These are phyloP conservation scores for Gorsachius goisagi DNA, from an alignment of 2,113 vertebrate genomes.

Conservation along the genomic window DNA sequence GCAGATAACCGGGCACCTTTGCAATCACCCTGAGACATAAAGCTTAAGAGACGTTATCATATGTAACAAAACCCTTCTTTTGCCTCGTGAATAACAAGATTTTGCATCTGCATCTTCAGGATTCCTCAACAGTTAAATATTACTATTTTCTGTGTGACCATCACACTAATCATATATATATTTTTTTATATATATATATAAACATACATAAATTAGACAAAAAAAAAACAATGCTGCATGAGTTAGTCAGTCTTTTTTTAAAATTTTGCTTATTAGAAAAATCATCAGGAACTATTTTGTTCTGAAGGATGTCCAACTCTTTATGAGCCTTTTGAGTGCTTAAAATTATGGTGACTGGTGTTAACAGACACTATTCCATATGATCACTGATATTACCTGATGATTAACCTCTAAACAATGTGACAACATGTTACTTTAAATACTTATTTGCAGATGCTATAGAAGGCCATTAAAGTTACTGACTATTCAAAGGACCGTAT, in stretches of 20 bases:
- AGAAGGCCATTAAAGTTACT: conserved; percentile 30
- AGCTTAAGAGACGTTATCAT: not conserved
- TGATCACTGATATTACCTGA: not conserved
- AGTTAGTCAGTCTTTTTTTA: not conserved
- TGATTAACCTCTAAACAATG: conserved; percentile 26
- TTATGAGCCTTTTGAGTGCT: not conserved
- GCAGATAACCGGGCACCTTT: not conserved
- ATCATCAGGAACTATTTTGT: not conserved
- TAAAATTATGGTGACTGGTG: not conserved
- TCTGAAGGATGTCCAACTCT: not conserved
- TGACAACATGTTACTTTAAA: conserved; percentile 22
- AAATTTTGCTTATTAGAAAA: not conserved
- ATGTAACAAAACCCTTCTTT: not conserved
- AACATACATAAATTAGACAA: not conserved
- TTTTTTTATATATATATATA: not conserved
- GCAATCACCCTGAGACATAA: not conserved
- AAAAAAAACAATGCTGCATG: not conserved
- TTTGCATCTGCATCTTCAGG: not conserved
- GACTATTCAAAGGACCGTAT: conserved; percentile 37
- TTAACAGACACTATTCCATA: not conserved
- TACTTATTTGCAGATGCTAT: conserved; percentile 24
- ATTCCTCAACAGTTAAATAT: not conserved
- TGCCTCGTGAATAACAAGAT: not conserved
- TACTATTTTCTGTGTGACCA: not conserved
- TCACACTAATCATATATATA: not conserved